Conservation (phyloP, 2,888 invertebrate genomes). For the Nyleta sp. region DNA sequence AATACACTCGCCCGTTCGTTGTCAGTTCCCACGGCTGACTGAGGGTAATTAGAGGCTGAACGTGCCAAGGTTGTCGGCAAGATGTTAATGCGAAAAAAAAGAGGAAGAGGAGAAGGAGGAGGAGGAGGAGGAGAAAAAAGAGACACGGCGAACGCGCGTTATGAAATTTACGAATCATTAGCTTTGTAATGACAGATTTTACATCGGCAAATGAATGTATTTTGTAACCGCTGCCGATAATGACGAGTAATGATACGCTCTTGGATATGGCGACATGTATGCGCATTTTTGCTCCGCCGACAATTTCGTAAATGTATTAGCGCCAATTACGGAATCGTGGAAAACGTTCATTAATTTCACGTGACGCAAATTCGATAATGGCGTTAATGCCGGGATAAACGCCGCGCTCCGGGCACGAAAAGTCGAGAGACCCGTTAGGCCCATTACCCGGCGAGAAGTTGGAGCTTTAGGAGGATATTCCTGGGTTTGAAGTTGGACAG, state of each 20-base stretch:
- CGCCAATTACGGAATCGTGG: conserved; percentile 53
- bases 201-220: conserved; percentile 59
- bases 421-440: conserved; percentile 37
- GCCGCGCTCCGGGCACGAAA: conserved; percentile 22
- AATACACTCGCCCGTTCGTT: conserved; percentile 46
- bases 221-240: conserved; percentile 63
- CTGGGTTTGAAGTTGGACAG: no score
- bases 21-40: conserved; percentile 66
- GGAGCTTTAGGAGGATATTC: no score
- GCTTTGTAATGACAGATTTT: conserved; percentile 66
- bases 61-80: conserved; percentile 67
- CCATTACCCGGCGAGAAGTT: conserved; percentile 6
- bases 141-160: conserved; percentile 54
- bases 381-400: conserved; percentile 47
- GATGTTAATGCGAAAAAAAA: conserved; percentile 62
- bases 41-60: conserved; percentile 66
- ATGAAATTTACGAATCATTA: conserved; percentile 66
- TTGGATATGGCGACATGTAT: conserved; percentile 51
- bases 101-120: conserved; percentile 15
- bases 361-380: conserved; percentile 60
- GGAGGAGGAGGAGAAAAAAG: conserved; percentile 9
- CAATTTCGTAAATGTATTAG: conserved; percentile 54
- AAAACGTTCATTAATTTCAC: conserved; percentile 57
- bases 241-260: conserved; percentile 61
- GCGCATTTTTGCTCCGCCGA: conserved; percentile 37